These are phyloP conservation scores for Zoroaster sp. DNA, from an alignment of 53 echinoderm and acorn worm genomes.

Conservation along the genomic window DNA sequence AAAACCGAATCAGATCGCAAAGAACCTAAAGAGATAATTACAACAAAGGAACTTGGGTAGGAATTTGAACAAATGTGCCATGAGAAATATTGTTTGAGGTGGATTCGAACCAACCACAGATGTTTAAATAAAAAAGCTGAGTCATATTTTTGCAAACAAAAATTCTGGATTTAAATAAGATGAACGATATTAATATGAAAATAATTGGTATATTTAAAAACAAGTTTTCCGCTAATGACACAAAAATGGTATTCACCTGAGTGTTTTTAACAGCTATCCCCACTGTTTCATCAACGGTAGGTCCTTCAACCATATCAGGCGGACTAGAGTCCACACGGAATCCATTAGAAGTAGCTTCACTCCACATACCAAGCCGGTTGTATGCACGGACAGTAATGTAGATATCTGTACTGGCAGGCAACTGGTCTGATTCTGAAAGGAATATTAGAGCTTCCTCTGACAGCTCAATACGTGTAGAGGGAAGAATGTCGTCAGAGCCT, in stretches of 20 bases:
- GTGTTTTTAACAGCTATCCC: neutral
- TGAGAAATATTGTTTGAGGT: too few species aligned
- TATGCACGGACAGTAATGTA: slow-evolving; percentile 55
- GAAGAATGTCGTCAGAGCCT: slow-evolving; percentile 40
- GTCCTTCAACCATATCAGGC: slow-evolving; percentile 1
- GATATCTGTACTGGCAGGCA: neutral
- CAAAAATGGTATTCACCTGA: slow-evolving; percentile 18
- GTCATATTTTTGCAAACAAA: neutral
- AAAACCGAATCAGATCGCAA: slow-evolving; percentile 18
- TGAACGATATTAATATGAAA: too few species aligned
- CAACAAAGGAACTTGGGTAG: too few species aligned
- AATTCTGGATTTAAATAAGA: neutral
- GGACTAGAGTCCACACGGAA: slow-evolving; percentile 48
- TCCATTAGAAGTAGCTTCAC: slow-evolving; percentile 53
- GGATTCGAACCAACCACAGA: too few species aligned
- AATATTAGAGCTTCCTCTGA: slow-evolving; percentile 12
- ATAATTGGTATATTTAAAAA: neutral
- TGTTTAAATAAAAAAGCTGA: too few species aligned
- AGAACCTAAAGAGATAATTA: slow-evolving; percentile 38
- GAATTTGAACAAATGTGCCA: too few species aligned
- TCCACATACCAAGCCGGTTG: slow-evolving; percentile 40
- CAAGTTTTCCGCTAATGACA: neutral
- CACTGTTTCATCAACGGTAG: neutral
- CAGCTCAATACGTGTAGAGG: neutral
- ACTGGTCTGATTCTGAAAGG: neutral